Evolutionary conservation across 1,140 invertebrate genomes (phyloP), one percentile per base, ranked within the genome.

Genomic region (Drosophila orosa): DNA sequence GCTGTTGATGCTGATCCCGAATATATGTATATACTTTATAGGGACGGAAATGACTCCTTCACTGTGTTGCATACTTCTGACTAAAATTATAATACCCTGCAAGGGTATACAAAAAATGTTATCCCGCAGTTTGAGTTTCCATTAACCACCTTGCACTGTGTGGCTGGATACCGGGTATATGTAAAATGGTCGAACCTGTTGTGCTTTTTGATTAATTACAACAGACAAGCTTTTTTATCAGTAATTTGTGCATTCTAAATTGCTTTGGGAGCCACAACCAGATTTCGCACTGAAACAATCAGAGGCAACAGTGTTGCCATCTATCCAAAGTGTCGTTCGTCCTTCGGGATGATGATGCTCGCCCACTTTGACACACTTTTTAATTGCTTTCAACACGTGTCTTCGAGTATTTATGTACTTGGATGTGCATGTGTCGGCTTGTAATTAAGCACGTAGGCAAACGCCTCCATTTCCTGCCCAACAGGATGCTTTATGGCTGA

Each of bases 361-460:
- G 17, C 55, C 35, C 37, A 47, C 75, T 65, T 77, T 80, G 73
- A 74, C 67, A 71, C 48, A 61, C 48, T 77, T 85, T 83, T 87
- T 87, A 89, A 87, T 87, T 81, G 83, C 84, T 83, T 80, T 74
- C 76, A 83, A 81, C 50, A 33, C 37, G 74, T 62, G 55, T 59
- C 44, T 60, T 59, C 40, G 40, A 37, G 22, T 40, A 42, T 67
- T 74, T 40, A 74, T 67, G 72, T 50, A 24, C 52, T 22, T 15
- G 48, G 29, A 58, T 76, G 71, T 50, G 42, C 24, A 31, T 60
- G 74, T 66, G 78, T 69, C 44, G 74, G 56, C 35, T 66, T 83
- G 79, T 87, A 87, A 87, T 87, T 87, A 87, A 89, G 81, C 67
- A 89, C 80, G 79, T 87, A 81, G 79, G 63, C 63, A 47, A 62